A percentile compares a stretch with the other conserved stretches of the same genome.
phyloP scores from a whole-genome alignment of 2,113 vertebrate species.

The Chroicocephalus ridibundus region DNA sequence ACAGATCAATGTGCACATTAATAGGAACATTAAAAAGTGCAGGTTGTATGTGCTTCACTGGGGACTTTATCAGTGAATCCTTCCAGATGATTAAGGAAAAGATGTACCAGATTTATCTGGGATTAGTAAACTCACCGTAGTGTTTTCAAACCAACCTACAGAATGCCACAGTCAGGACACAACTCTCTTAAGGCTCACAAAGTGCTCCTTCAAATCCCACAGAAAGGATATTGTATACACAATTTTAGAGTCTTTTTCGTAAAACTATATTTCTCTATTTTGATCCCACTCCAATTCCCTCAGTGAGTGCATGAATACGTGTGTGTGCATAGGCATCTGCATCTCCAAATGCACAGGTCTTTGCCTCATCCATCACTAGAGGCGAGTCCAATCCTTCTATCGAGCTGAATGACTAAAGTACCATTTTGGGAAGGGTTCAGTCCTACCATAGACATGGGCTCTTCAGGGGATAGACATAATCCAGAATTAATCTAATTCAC shows the following conservation, averaged over 20 bases:
- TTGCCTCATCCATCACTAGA: background rate
- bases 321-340: background rate
- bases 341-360: background rate
- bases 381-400: background rate
- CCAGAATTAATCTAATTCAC: constrained; percentile 4
- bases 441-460: background rate
- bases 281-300: background rate
- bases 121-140: background rate
- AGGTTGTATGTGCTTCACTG: background rate
- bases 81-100: background rate
- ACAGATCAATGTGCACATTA: background rate
- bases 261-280: background rate
- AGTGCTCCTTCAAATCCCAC: background rate
- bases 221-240: background rate
- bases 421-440: background rate
- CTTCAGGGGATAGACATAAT: background rate
- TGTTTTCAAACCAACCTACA: background rate
- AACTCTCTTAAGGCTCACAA: background rate
- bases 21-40: background rate
- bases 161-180: background rate
- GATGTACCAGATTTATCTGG: background rate
- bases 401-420: background rate
- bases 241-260: background rate
- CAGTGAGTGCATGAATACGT: fast-evolving
- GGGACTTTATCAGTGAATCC: background rate